phyloP scores from a whole-genome alignment of 2,113 vertebrate species.

The western clawed frog (Xenopus tropicalis) region DNA sequence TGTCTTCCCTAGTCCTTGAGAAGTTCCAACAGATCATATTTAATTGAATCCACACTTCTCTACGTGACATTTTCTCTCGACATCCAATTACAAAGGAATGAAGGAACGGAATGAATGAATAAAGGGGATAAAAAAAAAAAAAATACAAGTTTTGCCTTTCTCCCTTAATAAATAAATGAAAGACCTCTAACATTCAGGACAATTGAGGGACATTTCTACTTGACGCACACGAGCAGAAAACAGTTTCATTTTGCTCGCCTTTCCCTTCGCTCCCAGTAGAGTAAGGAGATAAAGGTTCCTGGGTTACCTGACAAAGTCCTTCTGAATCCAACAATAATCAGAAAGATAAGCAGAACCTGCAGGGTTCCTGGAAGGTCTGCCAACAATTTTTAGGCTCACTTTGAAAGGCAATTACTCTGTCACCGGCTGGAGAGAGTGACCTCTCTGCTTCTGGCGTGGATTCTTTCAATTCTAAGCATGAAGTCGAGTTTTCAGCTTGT shows the following conservation, averaged over 20 bases:
- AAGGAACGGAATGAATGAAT: no score
- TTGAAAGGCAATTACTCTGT: slow-evolving; percentile 53
- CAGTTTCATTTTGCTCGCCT: slow-evolving; percentile 32
- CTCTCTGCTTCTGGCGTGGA: slow-evolving; percentile 49
- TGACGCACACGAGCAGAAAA: slow-evolving; percentile 12
- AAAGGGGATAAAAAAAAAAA: not conserved
- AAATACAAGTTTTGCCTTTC: not conserved
- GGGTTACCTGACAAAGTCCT: slow-evolving; percentile 12
- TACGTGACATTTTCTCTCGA: no score
- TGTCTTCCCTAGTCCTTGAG: no score
- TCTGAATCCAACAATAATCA: slow-evolving; percentile 45
- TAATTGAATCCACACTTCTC: no score
- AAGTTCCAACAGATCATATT: no score
- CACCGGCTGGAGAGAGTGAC: slow-evolving; percentile 50
- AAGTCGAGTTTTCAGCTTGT: slow-evolving; percentile 40
- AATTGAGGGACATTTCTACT: slow-evolving; percentile 11
- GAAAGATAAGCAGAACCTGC: slow-evolving; percentile 45
- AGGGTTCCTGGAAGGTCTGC: slow-evolving; percentile 47
- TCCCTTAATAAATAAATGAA: not conserved
- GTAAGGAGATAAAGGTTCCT: slow-evolving; percentile 17
- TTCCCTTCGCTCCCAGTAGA: slow-evolving; percentile 20
- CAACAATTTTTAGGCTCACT: slow-evolving; percentile 49
- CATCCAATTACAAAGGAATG: no score
- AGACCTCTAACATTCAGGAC: not conserved
- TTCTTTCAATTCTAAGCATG: slow-evolving; percentile 47